Conservation (phyloP, 2,888 invertebrate genomes). For the Eumacrocentrus americanus region DNA sequence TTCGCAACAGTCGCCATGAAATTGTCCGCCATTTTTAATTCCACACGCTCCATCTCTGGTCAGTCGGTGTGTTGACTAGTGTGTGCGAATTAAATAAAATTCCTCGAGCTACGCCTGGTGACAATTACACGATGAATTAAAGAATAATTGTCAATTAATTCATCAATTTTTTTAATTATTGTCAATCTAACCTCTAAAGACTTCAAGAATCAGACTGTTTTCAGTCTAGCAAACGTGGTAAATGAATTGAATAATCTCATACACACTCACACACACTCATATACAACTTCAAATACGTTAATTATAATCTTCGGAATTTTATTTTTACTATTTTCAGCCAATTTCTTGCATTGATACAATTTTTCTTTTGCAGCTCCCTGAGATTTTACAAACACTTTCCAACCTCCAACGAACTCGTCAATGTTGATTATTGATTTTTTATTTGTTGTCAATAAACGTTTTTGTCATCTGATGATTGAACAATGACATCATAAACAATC, state of each 20-base stretch:
- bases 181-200: neutral
- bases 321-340: neutral
- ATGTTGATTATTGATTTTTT: neutral
- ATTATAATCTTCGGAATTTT: neutral
- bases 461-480: neutral
- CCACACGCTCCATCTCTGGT: neutral
- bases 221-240: neutral
- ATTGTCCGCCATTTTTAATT: neutral
- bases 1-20: neutral
- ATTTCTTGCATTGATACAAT: too few relatives aligned
- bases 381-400: too few relatives aligned
- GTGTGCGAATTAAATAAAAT: neutral
- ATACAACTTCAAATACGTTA: neutral
- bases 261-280: neutral
- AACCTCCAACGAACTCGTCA: too few relatives aligned
- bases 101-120: neutral
- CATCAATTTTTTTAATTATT: neutral
- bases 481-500: constrained; percentile 11
- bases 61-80: neutral
- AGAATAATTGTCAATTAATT: neutral
- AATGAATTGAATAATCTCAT: neutral
- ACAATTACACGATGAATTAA: neutral
- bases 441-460: neutral
- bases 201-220: neutral
- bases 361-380: too few relatives aligned